phyloP scores from a whole-genome alignment of 2,113 vertebrate genomes.

The Panthera leo region DNA sequence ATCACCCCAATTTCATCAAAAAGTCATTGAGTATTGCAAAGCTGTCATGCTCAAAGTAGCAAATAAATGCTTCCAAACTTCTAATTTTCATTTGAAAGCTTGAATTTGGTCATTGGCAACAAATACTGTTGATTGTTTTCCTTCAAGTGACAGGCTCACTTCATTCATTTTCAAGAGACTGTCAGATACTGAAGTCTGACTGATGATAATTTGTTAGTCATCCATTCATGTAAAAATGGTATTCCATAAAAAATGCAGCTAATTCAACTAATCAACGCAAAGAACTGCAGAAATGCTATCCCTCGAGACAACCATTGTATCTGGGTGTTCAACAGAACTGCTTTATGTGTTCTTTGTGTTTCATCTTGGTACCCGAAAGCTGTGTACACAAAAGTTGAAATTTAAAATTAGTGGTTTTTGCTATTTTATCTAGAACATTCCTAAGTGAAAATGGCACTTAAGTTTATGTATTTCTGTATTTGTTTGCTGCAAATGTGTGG shows the following conservation, averaged over 20 bases:
- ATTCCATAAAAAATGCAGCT: not conserved
- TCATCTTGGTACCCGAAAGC: not conserved
- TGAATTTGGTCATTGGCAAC: conserved; percentile 30
- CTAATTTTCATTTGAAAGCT: conserved; percentile 16
- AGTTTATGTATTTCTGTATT: not conserved
- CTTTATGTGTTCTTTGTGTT: not conserved
- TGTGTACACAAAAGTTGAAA: not conserved
- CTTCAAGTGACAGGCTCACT: not conserved
- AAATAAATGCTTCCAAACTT: conserved; percentile 35
- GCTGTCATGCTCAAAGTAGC: not conserved
- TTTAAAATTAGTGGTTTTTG: conserved; percentile 4
- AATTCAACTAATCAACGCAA: conserved; percentile 22
- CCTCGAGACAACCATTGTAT: not conserved
- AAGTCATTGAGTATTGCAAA: not conserved
- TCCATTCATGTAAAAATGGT: conserved; percentile 28
- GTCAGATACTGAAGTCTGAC: not conserved
- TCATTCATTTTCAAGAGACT: conserved; percentile 50
- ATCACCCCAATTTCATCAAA: not conserved
- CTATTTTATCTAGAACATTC: not conserved
- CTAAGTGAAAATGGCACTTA: not conserved
- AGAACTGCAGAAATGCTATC: not conserved
- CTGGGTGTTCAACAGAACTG: not conserved
- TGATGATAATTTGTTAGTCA: not conserved
- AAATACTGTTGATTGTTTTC: conserved; percentile 40
- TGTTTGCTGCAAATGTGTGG: not conserved